Evolutionary conservation across 2,113 vertebrate genomes (phyloP).

Genomic region (Platichthys flesus): DNA sequence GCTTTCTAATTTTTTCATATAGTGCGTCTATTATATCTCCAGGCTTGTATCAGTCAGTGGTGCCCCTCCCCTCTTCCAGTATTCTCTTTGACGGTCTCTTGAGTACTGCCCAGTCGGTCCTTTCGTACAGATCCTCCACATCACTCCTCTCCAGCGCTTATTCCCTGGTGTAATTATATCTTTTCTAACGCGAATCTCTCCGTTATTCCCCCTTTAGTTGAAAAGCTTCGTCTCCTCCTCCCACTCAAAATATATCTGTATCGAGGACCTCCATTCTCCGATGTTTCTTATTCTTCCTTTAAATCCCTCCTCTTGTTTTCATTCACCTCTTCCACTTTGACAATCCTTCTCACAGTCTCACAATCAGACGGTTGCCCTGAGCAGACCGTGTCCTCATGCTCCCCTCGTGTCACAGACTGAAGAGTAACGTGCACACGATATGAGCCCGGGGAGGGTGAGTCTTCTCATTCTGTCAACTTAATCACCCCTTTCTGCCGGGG

Average conservation of each 20-base stretch:
- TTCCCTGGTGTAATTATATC: constrained; percentile 63
- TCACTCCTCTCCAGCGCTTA: constrained; percentile 43
- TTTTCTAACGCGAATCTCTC: constrained; percentile 41
- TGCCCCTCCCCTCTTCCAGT: constrained; percentile 42
- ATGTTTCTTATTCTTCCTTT: not conserved
- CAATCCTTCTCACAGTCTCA: not conserved
- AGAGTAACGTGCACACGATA: not conserved
- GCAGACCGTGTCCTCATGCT: not conserved
- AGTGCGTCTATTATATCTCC: constrained; percentile 36
- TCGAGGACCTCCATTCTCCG: constrained; percentile 22
- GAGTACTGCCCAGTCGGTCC: constrained; percentile 49
- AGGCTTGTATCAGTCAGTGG: constrained; percentile 46
- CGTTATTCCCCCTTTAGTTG: constrained; percentile 56
- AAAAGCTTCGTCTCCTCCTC: constrained; percentile 40
- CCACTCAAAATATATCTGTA: constrained; percentile 29
- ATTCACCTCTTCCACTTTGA: not conserved
- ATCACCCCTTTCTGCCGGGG: not conserved
- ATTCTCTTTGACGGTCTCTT: constrained; percentile 68
- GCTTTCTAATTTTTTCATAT: constrained; percentile 39
- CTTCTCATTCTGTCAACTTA: constrained; percentile 19
- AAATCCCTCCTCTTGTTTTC: not conserved
- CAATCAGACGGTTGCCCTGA: not conserved
- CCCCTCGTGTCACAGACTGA: not conserved
- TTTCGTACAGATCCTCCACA: constrained; percentile 36
- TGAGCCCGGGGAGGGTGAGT: not conserved